Percentiles rank a stretch among this genome's conserved stretches.
Conservation (phyloP, 1,140 invertebrate species). For the Hylaeus volcanicus region DNA sequence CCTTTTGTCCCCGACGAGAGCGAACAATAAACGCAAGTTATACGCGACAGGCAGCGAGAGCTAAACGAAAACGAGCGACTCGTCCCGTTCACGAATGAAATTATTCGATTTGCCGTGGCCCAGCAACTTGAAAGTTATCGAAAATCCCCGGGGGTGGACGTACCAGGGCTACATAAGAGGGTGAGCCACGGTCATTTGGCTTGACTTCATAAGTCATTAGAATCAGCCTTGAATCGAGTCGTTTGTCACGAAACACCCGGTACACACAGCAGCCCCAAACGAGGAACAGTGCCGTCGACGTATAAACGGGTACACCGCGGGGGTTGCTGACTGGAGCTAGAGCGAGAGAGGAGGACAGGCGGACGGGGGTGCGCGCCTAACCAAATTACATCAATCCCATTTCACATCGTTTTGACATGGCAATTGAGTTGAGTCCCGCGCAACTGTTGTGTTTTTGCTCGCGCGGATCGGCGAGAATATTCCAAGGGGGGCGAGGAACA, state of each 20-base stretch:
- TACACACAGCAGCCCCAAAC: conserved; percentile 24
- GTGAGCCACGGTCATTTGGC: conserved; percentile 76
- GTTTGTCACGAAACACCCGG: conserved; percentile 69
- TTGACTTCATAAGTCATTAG: conserved; percentile 81
- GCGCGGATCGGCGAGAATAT: conserved; percentile 40
- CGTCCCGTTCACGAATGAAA: conserved; percentile 54
- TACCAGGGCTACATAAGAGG: conserved; percentile 59
- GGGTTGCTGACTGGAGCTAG: neutral
- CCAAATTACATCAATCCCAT: conserved; percentile 81
- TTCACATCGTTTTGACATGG: conserved; percentile 80
- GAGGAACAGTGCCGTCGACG: conserved; percentile 17
- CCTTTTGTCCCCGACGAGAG: conserved; percentile 33
- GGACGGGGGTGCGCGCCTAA: conserved; percentile 68
- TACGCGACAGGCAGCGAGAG: conserved; percentile 40
- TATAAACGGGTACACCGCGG: conserved; percentile 35
- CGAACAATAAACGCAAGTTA: conserved; percentile 48
- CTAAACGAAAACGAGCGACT: conserved; percentile 46
- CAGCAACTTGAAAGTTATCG: conserved; percentile 69
- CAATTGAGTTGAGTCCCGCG: conserved; percentile 77
- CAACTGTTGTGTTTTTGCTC: conserved; percentile 74
- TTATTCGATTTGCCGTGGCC: conserved; percentile 74
- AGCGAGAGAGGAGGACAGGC: neutral
- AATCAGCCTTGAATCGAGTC: conserved; percentile 75
- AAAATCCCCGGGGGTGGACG: conserved; percentile 58
- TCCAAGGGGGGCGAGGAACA: neutral